Conservation (phyloP, 2,797 vertebrate genomes). For the Pangasius macronema region DNA sequence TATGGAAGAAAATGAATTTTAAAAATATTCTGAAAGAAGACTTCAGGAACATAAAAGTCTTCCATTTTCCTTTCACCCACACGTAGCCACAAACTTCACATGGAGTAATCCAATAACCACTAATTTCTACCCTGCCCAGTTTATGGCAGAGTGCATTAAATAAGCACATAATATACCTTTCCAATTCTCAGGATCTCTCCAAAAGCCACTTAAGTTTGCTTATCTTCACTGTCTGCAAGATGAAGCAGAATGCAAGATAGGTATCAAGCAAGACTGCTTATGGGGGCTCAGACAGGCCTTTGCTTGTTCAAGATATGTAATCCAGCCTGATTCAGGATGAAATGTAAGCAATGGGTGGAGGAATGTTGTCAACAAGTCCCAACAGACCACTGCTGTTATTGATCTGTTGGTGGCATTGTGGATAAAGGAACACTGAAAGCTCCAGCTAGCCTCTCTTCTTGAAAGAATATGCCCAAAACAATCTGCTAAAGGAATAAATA, state of each 20-base stretch:
- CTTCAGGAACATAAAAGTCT: background rate
- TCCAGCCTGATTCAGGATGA: conserved; percentile 75
- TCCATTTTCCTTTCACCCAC: background rate
- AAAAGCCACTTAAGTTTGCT: conserved; percentile 55
- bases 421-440: conserved; percentile 3
- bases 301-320: conserved; percentile 76
- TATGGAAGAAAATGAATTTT: background rate
- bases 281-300: conserved; percentile 63
- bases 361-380: conserved; percentile 79
- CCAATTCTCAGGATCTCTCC: conserved; percentile 56
- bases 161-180: conserved; percentile 1
- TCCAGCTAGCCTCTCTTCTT: background rate
- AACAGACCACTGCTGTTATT: conserved; percentile 71
- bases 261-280: conserved; percentile 46
- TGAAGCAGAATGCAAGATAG: conserved; percentile 54
- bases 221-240: conserved; percentile 48
- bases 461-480: background rate
- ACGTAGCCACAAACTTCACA: background rate
- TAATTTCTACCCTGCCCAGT: background rate
- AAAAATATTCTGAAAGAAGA: background rate
- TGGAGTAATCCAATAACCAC: background rate
- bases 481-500: background rate
- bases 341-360: conserved; percentile 79
- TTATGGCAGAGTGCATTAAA: background rate
- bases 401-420: conserved; percentile 60